Percentiles rank a stretch among this genome's conserved stretches.
phyloP scores from a whole-genome alignment of 1,140 invertebrate genomes.

The Polypedilum vanderplanki region DNA sequence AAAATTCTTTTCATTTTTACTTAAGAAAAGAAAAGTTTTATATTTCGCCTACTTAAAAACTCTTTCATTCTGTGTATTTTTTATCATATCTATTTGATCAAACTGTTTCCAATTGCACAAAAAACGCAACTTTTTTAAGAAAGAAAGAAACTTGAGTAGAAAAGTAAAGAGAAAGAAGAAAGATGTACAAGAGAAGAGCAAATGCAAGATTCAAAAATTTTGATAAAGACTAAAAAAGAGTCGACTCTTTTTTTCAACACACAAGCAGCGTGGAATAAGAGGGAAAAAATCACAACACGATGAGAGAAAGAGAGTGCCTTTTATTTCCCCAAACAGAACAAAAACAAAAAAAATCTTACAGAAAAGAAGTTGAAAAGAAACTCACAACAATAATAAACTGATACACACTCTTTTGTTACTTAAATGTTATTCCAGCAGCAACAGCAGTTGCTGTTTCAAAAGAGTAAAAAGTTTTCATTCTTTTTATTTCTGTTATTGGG shows the following conservation, averaged over 20 bases:
- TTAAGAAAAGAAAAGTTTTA: no score
- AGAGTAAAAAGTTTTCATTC: neutral
- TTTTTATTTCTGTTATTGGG: neutral
- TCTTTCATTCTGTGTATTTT: no score
- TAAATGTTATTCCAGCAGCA: constrained; percentile 11
- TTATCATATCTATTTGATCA: no score
- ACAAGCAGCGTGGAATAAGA: neutral
- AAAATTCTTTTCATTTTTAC: no score
- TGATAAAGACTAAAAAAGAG: neutral
- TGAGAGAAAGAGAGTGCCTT: neutral
- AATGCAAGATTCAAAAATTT: neutral
- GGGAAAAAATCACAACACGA: neutral
- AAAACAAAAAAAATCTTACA: no score
- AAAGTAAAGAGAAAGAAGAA: no score
- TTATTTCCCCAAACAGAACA: neutral
- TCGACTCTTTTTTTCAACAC: neutral
- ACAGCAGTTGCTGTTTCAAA: neutral
- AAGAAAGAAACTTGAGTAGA: no score
- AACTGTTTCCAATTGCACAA: no score
- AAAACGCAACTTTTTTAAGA: no score
- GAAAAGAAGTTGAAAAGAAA: neutral
- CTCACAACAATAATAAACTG: neutral
- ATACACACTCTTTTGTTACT: constrained; percentile 5
- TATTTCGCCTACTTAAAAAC: no score
- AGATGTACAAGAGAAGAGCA: no score